Conservation (phyloP, 2,113 vertebrate species). For the Elanoides forficatus region DNA sequence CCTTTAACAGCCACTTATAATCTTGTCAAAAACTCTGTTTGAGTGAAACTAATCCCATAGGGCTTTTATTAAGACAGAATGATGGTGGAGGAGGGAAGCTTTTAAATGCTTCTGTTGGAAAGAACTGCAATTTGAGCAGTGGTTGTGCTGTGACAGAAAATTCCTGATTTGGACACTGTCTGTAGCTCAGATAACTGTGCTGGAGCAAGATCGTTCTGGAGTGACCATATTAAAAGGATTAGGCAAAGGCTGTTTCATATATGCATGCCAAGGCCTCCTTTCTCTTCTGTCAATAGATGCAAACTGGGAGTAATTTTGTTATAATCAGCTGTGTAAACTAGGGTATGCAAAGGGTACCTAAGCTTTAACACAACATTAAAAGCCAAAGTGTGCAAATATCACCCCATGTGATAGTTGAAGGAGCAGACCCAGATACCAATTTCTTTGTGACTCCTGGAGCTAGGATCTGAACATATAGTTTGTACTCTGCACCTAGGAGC, state of each 20-base stretch:
- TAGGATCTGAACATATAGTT: neutral
- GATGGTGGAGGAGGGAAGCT: neutral
- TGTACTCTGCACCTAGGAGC: neutral
- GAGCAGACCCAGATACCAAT: neutral
- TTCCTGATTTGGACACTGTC: neutral
- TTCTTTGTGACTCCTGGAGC: neutral
- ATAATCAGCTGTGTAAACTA: neutral
- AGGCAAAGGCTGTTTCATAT: neutral
- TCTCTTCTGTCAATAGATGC: neutral
- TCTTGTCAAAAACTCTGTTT: slow-evolving; percentile 7
- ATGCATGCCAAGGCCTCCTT: neutral
- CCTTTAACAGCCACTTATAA: neutral
- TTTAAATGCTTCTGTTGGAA: neutral
- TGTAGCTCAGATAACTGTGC: neutral
- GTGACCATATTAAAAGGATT: neutral
- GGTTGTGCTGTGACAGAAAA: neutral
- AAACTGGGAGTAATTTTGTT: neutral
- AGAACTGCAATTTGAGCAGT: neutral
- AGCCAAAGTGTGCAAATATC: neutral
- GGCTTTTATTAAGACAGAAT: neutral
- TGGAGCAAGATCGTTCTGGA: neutral
- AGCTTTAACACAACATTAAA: neutral
- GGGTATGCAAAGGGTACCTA: neutral
- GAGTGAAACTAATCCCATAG: slow-evolving; percentile 15
- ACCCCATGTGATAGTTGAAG: neutral